Percentiles rank a stretch among this genome's conserved stretches.
Conservation (phyloP, 2,113 vertebrate genomes). For the Hippoglossus stenolepis region DNA sequence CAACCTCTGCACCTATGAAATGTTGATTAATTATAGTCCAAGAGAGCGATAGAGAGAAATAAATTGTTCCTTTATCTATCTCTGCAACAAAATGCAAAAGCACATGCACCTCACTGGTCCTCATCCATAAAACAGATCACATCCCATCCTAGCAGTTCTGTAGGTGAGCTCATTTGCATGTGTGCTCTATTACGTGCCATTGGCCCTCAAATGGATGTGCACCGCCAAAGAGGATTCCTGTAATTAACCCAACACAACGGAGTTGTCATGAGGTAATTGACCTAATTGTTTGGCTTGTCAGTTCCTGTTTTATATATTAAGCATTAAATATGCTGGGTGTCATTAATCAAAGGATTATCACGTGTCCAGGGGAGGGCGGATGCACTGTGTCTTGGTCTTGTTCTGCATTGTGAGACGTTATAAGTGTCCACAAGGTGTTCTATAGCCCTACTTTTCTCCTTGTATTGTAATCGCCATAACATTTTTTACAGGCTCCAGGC, state of each 20-base stretch:
- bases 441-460: slow-evolving; percentile 29
- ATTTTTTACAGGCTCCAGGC: slow-evolving; percentile 64
- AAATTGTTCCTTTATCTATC: slow-evolving; percentile 22
- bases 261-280: slow-evolving; percentile 77
- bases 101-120: not conserved
- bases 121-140: slow-evolving; percentile 43
- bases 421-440: slow-evolving; percentile 46
- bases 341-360: slow-evolving; percentile 78
- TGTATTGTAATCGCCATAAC: slow-evolving; percentile 49
- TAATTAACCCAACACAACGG: slow-evolving; percentile 80
- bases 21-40: slow-evolving; percentile 28
- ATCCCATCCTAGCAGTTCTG: slow-evolving; percentile 17
- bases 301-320: slow-evolving; percentile 69
- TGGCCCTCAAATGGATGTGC: slow-evolving; percentile 68
- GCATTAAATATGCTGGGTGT: slow-evolving; percentile 70
- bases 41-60: not conserved
- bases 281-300: slow-evolving; percentile 82
- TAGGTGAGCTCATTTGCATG: slow-evolving; percentile 76
- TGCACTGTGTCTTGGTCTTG: slow-evolving; percentile 53
- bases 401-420: slow-evolving; percentile 51
- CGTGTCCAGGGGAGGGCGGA: slow-evolving; percentile 37
- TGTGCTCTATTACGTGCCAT: slow-evolving; percentile 70
- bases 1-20: slow-evolving; percentile 12
- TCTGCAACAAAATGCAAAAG: not conserved
- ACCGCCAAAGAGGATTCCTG: slow-evolving; percentile 54